These are phyloP conservation scores for Pedionomus torquatus DNA, from an alignment of 2,113 vertebrate species.

Conservation along the genomic window DNA sequence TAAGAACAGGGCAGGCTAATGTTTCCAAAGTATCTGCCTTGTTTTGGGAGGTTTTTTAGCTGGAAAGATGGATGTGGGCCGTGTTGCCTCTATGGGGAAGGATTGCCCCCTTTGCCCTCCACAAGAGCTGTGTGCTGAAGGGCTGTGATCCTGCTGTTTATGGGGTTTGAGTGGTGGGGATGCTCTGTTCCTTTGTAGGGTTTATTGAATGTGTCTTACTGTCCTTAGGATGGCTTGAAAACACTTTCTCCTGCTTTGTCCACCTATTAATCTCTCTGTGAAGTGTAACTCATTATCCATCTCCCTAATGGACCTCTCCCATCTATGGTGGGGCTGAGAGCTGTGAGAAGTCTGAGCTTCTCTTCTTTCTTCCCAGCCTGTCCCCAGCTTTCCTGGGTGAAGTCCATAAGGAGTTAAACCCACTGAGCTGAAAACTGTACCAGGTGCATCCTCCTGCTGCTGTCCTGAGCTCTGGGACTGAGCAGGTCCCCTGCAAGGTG, in stretches of 20 bases:
- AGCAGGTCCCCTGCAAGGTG: rapidly evolving
- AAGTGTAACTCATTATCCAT: not conserved
- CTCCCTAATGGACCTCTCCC: not conserved
- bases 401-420: not conserved
- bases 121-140: rapidly evolving
- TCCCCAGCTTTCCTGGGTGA: not conserved
- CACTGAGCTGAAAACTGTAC: not conserved
- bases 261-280: not conserved
- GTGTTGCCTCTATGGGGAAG: rapidly evolving
- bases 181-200: rapidly evolving
- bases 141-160: not conserved
- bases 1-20: not conserved
- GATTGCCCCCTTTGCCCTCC: not conserved
- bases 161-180: not conserved
- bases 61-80: no score
- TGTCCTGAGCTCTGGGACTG: not conserved
- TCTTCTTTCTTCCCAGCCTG: not conserved
- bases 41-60: not conserved
- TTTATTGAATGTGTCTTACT: not conserved
- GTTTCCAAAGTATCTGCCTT: not conserved
- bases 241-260: not conserved
- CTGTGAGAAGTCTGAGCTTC: not conserved
- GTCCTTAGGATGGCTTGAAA: not conserved
- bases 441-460: rapidly evolving
- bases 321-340: not conserved